Percentiles rank a stretch among this genome's conserved stretches.
These are phyloP conservation scores for Xenopus laevis DNA, from an alignment of 2,113 vertebrate genomes.

Conservation along the genomic window DNA sequence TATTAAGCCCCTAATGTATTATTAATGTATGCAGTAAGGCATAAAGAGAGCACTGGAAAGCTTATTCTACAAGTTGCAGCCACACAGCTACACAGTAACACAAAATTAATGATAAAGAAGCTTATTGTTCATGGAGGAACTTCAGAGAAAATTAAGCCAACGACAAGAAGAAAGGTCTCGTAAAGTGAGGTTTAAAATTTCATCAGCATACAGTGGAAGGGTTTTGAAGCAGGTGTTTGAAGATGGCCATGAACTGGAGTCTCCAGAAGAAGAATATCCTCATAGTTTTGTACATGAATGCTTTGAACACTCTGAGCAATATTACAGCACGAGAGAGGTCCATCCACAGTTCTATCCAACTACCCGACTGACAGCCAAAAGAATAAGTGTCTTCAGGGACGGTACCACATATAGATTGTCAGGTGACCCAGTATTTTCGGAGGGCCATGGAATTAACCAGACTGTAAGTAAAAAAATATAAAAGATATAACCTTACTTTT, in stretches of 20 bases:
- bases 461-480: slow-evolving; percentile 66
- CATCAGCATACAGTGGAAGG: slow-evolving; percentile 87
- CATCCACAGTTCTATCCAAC: slow-evolving; percentile 55
- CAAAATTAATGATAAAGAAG: slow-evolving; percentile 5
- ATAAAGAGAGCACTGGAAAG: slow-evolving; percentile 49
- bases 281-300: slow-evolving; percentile 77
- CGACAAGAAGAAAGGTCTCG: slow-evolving; percentile 73
- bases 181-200: slow-evolving; percentile 92
- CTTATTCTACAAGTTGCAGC: not conserved
- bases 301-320: slow-evolving; percentile 69
- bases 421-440: slow-evolving; percentile 49
- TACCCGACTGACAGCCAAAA: slow-evolving; percentile 78
- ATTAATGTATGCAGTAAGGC: slow-evolving; percentile 55
- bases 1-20: slow-evolving; percentile 53
- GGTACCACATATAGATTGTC: slow-evolving; percentile 59
- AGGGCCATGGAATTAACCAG: slow-evolving; percentile 51
- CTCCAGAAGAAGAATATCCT: slow-evolving; percentile 80
- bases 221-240: slow-evolving; percentile 93
- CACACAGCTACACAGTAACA: not conserved
- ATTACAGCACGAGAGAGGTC: slow-evolving; percentile 62
- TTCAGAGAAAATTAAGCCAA: slow-evolving; percentile 64
- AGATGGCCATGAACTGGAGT: slow-evolving; percentile 89
- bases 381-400: slow-evolving; percentile 84
- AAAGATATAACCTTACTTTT: too few relatives aligned
- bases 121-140: slow-evolving; percentile 76